Evolutionary conservation across 2,797 vertebrate genomes (phyloP), one percentile per base, ranked within the genome.

Genomic region (Halcyon badia): DNA sequence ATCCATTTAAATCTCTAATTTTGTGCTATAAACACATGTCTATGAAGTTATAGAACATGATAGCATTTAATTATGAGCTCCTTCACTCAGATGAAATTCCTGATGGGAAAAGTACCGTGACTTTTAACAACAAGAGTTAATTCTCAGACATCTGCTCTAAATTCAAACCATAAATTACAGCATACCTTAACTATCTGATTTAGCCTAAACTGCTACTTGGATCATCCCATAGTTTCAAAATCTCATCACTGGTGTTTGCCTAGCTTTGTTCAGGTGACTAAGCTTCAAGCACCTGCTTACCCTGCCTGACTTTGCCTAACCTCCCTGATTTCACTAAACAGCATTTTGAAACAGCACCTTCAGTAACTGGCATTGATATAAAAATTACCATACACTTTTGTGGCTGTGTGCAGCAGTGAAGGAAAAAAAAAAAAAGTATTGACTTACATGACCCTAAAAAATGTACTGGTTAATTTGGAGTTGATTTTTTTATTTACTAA

Each of bases 111-210:
- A 81, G 54, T 72, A 86, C 26, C 3, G 0, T 56, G 39, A 93
- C 83, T 94, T 95, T 60, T 54, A 92, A 68, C 56, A 90, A 71
- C 30, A 79, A 76, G 44, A 48, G 25, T 42, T 54, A 35, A 69
- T 72, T 90, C 75, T 90, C 80, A 66, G 35, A 78, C 35, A 75
- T 86, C 73, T 42, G 61, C 51, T 91, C 56, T 61, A 90, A 89
- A 92, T 48, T 87, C 87, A 90, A 87, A 68, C 51, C 56, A 86
- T 72, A 84, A 73, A 82, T 73, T 77, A 80, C 51, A 87, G 60
- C 39, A 60, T 22, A 51, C 14, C 31, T 56, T 64, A 85, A 72
- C 60, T 56, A 87, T 19, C 35, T 72, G 30, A 83, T 91, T 93
- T 92, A 95, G 33, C 41, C 73, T 66, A 26, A 94, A 89, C 16